Base-by-base conservation (phyloP, 53 echinoderm and acorn worm species). In the Patiria pectinifera region DNA sequence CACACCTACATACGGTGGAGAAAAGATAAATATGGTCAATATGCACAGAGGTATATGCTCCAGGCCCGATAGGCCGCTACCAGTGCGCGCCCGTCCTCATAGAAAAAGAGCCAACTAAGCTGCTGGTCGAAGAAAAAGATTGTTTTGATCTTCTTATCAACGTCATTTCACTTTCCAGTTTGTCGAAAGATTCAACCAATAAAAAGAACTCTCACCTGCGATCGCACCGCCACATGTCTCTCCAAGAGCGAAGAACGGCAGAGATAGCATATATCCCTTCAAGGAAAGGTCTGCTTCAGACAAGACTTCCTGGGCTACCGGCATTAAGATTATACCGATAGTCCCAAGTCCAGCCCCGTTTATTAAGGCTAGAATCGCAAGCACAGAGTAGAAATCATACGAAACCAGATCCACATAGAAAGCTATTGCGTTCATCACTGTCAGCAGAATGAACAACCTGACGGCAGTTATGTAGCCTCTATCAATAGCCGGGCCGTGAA, bases 401-500 rank as follows among this genome's bases (percentile, higher is more conserved):
- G 87, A 82, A 53, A 93, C 49, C 9, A 71, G 70, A 60, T 93
- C 93, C 1, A 93, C 43, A 58, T 60, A 71, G 87, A 93, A 93
- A 3, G 93, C 82, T 48, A 87, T n/a, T 4, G 87, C 82, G 75
- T 93, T 93, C 59, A 87, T 59, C 12, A 87, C 61, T 58, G 82
- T 66, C 21, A 93, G 82, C 26, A 87, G 49, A 48, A 93, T 87
- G 83, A 70, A 87, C 15, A 87, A 82, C 44, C 82, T 48, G 59
- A 87, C 82, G 59, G 87, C 93, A 4, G 87, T 93, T 60, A 93
- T 45, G 59, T 69, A 44, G 11, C 76, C 44, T 10, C 83, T 63
- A 75, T 93, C 93, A 16, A 93, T 87, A 23, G 82, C 49, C 9
- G 87, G 87, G 24, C 93, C 93, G 71, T 93, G 93, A 35, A 82